Conservation (phyloP, 2,113 vertebrate genomes). For the Prietella phreatophila region DNA sequence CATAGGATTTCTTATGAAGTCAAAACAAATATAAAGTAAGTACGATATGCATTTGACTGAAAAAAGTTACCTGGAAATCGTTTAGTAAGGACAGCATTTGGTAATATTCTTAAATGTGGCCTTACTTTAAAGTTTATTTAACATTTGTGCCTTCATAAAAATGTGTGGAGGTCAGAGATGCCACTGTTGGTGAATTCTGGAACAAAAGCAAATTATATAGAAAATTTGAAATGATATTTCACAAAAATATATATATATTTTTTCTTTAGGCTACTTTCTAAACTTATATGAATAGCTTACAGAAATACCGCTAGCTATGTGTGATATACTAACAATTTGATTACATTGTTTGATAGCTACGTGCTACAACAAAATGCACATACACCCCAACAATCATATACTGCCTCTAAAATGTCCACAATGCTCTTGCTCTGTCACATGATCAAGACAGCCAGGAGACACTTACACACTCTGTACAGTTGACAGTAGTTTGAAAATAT, state of each 20-base stretch:
- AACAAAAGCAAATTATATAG: not conserved
- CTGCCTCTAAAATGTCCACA: too few species aligned
- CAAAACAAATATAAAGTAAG: not conserved
- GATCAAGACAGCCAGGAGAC: too few species aligned
- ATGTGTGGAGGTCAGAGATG: not conserved
- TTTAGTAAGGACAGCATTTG: not conserved
- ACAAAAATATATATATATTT: too few species aligned
- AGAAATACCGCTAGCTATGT: too few species aligned
- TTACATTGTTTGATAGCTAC: too few species aligned
- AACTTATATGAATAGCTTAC: too few species aligned
- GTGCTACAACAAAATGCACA: too few species aligned
- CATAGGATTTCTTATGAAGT: not conserved
- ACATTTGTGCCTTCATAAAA: not conserved
- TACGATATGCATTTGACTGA: not conserved
- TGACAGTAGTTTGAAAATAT: not conserved
- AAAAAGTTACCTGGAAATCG: not conserved
- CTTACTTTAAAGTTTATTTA: not conserved
- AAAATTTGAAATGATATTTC: not conserved
- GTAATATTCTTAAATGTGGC: not conserved
- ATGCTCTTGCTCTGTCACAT: too few species aligned
- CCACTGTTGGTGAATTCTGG: not conserved
- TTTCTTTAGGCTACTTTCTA: too few species aligned
- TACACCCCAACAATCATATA: too few species aligned
- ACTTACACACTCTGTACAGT: too few species aligned
- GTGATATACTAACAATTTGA: too few species aligned